These are phyloP conservation scores for Leptinotarsa tumamoca DNA, from an alignment of 2,888 invertebrate genomes.

Conservation along the genomic window DNA sequence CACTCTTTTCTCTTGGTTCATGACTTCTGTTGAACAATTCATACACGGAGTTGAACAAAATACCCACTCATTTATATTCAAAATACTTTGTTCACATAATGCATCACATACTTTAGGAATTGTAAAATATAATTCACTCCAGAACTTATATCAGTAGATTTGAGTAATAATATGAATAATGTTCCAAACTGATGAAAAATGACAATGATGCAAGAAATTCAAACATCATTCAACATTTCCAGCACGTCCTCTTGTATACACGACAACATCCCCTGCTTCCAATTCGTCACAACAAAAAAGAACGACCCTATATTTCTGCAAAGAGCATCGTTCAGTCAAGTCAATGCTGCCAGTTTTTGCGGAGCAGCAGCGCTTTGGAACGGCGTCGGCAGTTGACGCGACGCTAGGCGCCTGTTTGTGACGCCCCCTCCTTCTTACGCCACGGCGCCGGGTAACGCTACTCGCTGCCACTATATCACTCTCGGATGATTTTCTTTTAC, in stretches of 20 bases:
- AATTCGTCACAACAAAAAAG: conserved; percentile 29
- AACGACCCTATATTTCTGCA: conserved; percentile 21
- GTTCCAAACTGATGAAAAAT: neutral
- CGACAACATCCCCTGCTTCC: conserved; percentile 21
- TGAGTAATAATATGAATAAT: too few species aligned
- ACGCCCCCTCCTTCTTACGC: conserved; percentile 60
- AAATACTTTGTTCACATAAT: too few species aligned
- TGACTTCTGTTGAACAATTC: too few species aligned
- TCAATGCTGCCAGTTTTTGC: conserved; percentile 53
- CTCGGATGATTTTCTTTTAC: conserved; percentile 37
- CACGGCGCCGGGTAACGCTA: conserved; percentile 51
- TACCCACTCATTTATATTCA: too few species aligned
- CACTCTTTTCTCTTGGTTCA: too few species aligned
- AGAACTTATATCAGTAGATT: too few species aligned
- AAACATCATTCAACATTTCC: neutral
- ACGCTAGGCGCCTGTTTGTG: conserved; percentile 65
- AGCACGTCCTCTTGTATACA: neutral
- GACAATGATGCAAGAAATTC: too few species aligned
- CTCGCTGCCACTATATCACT: conserved; percentile 52
- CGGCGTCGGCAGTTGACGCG: conserved; percentile 66
- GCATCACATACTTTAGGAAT: too few species aligned
- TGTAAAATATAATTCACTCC: too few species aligned
- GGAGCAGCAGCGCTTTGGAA: conserved; percentile 70
- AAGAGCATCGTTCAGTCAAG: conserved; percentile 46
- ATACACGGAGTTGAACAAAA: too few species aligned